Evolutionary conservation across 2,888 invertebrate genomes (phyloP), one percentile per base, ranked within the genome.

Genomic region (Harpalus rubripes): DNA sequence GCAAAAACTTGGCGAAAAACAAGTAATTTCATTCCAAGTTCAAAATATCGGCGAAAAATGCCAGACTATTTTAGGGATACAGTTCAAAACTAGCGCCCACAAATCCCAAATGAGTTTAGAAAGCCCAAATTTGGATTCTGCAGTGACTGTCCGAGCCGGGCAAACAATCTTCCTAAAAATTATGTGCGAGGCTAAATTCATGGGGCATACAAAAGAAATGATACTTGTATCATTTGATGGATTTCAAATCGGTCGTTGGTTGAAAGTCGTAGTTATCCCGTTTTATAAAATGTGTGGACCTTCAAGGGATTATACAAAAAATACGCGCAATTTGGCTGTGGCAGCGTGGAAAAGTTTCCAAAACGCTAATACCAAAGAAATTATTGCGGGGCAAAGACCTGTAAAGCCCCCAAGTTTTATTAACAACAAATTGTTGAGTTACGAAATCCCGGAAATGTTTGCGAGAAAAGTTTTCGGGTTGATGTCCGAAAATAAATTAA

Each of bases 191-290:
- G 93, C 94, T 7, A 94, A 92, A 90, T 94, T 93, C 89, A 91
- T 94, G 84, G 96, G 96, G 1, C 89, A 89, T 65, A 92, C 93
- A 10, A 93, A 92, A 86, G 95, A 96, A 91, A 89, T 93, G 56
- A 90, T 95, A 76, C 90, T 94, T 22, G 92, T 96, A 86, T 89
- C 91, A 68, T 95, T 95, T 88, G 92, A 91, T 88, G 92, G 92
- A 16, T 81, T 81, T 52, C 92, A 93, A 89, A 92, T 95, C 32
- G 93, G 93, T 86, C 92, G 95, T 86, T 91, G 91, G 81, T 91
- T 95, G 87, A 90, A 92, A 85, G 92, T 95, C 88, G 92, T 94
- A 22, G 89, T 26, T 10, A 10, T 18, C 16, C 76, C 15, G 1
- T 8, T n/a, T 2, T 4, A 56, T 12, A 18, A 65, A 65, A 72